phyloP scores from a whole-genome alignment of 1,140 invertebrate species.

The Nylanderia fulva region DNA sequence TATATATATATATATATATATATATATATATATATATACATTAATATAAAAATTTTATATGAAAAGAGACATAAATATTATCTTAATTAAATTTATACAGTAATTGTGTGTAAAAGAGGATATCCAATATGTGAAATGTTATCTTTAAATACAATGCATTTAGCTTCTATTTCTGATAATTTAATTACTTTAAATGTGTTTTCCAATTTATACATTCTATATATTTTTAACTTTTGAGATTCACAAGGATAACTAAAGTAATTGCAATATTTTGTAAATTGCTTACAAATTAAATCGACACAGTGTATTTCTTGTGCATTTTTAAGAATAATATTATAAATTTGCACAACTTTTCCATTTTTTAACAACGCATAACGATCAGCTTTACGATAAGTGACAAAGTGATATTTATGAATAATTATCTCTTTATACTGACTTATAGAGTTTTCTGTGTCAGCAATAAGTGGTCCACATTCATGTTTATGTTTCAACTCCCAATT shows the following conservation, averaged over 20 bases:
- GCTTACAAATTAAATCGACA: constrained; percentile 7
- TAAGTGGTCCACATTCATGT: not conserved
- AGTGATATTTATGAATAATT: constrained; percentile 11
- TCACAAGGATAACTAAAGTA: constrained; percentile 7
- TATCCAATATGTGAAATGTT: not conserved
- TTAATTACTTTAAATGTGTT: not conserved
- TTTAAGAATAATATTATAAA: constrained; percentile 7
- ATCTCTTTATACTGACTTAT: constrained; percentile 17
- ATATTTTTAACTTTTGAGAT: constrained; percentile 14
- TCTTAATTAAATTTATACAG: too few relatives aligned
- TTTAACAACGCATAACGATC: constrained; percentile 20
- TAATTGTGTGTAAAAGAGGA: constrained; percentile 13
- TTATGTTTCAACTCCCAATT: not conserved
- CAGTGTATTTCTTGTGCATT: not conserved
- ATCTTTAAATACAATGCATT: constrained; percentile 18
- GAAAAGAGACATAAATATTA: too few relatives aligned
- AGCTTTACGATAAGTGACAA: not conserved
- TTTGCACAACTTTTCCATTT: constrained; percentile 6
- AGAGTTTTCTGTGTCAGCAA: not conserved
- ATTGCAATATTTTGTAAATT: constrained; percentile 3
- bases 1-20: too few relatives aligned
- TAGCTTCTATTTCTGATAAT: not conserved
- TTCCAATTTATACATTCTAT: not conserved
- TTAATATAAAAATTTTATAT: too few relatives aligned
- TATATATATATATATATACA: too few relatives aligned